Evolutionary conservation across 53 echinoderm and acorn worm species (phyloP).

Genomic region (Mesocentrotus franciscanus): DNA sequence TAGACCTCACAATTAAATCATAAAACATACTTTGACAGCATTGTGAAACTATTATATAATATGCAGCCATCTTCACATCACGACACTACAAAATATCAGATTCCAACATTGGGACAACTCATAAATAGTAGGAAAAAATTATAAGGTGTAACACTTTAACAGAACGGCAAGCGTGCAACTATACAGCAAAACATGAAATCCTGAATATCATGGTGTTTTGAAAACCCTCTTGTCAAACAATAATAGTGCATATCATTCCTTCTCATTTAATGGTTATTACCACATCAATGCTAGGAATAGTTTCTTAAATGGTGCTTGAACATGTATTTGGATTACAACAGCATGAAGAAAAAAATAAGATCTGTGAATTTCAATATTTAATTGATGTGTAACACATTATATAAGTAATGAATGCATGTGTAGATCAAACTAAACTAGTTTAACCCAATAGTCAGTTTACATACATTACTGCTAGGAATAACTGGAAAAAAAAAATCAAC

Average conservation of each 20-base stretch:
- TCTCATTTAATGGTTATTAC: neutral
- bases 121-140: neutral
- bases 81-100: neutral
- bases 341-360: neutral
- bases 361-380: neutral
- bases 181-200: slow-evolving; percentile 37
- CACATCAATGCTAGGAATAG: neutral
- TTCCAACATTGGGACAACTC: neutral
- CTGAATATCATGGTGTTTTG: neutral
- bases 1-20: neutral
- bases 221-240: neutral
- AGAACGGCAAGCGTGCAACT: slow-evolving; percentile 55
- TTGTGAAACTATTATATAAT: slow-evolving; percentile 5
- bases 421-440: no score
- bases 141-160: slow-evolving; percentile 30
- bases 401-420: no score
- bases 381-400: no score
- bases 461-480: no score
- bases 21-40: slow-evolving; percentile 27
- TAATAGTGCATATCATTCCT: neutral
- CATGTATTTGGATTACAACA: neutral
- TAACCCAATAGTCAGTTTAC: no score
- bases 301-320: neutral
- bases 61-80: slow-evolving; percentile 41
- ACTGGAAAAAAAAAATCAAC: no score